phyloP scores from a whole-genome alignment of 2,113 vertebrate species.

The Sebastes schlegelii region DNA sequence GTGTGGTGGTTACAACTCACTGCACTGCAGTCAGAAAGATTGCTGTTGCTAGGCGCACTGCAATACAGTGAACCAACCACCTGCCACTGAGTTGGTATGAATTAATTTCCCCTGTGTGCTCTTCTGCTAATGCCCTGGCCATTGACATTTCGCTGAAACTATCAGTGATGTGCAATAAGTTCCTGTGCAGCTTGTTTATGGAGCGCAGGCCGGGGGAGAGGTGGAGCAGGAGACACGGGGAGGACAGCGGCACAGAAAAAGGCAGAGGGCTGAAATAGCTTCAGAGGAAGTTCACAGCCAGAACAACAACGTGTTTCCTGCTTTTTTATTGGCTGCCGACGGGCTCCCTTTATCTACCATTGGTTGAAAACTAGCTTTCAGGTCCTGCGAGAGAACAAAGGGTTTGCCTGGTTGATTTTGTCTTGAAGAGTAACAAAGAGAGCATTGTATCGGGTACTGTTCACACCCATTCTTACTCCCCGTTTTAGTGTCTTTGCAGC shows the following conservation, averaged over 20 bases:
- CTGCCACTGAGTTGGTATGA: constrained; percentile 62
- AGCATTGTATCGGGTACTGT: constrained; percentile 50
- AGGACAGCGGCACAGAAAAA: constrained; percentile 56
- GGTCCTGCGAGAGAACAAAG: constrained; percentile 72
- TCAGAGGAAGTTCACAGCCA: constrained; percentile 67
- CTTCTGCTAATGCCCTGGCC: constrained; percentile 22
- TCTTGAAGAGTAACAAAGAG: constrained; percentile 62
- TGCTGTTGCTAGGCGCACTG: constrained; percentile 79
- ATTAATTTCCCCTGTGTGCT: constrained; percentile 50
- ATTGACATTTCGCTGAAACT: constrained; percentile 48
- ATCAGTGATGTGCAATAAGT: constrained; percentile 45
- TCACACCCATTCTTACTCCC: constrained; percentile 32
- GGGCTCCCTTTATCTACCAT: constrained; percentile 52
- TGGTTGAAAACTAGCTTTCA: constrained; percentile 62
- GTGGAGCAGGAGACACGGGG: constrained; percentile 59
- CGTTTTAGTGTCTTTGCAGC: constrained; percentile 22
- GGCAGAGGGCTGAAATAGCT: constrained; percentile 64
- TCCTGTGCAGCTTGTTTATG: constrained; percentile 54
- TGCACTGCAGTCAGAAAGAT: constrained; percentile 76
- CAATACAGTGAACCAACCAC: constrained; percentile 65
- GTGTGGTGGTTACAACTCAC: constrained; percentile 79
- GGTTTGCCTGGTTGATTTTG: constrained; percentile 52
- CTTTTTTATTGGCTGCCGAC: constrained; percentile 65
- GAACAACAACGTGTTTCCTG: constrained; percentile 70
- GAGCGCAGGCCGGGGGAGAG: constrained; percentile 35